A percentile compares a stretch with the other conserved stretches of the same genome.
Evolutionary conservation across 2,113 vertebrate species (phyloP).

Genomic region (Campylorhamphus procurvoides): DNA sequence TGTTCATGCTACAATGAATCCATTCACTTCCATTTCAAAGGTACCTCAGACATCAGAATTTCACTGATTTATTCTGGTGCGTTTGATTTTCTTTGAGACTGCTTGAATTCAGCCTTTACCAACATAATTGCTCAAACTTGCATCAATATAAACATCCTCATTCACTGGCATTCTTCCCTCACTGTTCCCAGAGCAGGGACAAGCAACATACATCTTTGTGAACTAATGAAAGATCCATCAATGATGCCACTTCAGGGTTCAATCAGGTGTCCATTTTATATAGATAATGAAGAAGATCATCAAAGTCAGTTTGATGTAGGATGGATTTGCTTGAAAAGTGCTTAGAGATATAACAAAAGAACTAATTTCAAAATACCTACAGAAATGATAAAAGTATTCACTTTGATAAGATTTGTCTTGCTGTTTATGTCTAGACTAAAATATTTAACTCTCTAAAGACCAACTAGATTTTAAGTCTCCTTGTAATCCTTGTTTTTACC

Average conservation of each 20-base stretch:
- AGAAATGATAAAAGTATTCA: background rate
- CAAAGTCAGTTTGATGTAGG: background rate
- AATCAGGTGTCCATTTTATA: background rate
- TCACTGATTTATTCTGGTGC: background rate
- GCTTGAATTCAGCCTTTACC: background rate
- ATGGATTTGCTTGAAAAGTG: background rate
- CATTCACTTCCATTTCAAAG: background rate
- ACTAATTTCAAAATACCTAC: background rate
- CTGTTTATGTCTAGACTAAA: background rate
- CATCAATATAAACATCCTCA: background rate
- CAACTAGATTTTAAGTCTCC: background rate
- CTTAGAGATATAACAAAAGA: background rate
- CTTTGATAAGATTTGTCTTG: background rate
- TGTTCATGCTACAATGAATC: background rate
- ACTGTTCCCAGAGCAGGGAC: background rate
- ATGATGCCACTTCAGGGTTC: background rate
- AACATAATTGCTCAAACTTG: background rate
- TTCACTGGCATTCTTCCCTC: background rate
- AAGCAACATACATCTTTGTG: accelerated
- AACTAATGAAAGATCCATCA: background rate
- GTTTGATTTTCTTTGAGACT: background rate
- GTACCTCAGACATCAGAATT: background rate
- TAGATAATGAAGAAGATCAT: background rate
- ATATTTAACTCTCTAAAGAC: background rate
- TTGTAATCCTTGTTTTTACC: background rate